Conservation (phyloP, 2,113 vertebrate species). For the Neofelis nebulosa region DNA sequence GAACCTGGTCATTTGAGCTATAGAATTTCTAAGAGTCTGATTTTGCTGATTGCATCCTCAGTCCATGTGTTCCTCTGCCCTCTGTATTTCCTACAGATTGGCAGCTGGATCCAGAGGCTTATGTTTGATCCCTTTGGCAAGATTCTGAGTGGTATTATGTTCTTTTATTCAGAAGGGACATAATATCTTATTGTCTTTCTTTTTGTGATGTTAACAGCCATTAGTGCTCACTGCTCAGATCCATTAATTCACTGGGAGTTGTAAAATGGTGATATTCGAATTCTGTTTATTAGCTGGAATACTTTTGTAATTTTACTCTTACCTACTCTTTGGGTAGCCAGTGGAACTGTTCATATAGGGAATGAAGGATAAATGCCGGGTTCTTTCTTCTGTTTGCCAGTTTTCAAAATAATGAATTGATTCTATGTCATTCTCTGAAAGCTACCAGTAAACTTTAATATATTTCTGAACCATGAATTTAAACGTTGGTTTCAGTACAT, state of each 20-base stretch:
- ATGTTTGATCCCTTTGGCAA: neutral
- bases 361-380: neutral
- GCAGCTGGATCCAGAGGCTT: neutral
- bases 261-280: neutral
- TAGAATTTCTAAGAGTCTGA: neutral
- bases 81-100: neutral
- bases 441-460: neutral
- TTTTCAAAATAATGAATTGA: neutral
- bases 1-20: neutral
- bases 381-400: neutral
- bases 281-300: neutral
- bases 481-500: neutral
- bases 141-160: neutral
- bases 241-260: neutral
- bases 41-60: neutral
- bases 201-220: neutral
- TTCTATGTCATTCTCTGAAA: neutral
- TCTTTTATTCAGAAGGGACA: neutral
- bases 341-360: neutral
- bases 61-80: neutral
- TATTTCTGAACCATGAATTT: neutral
- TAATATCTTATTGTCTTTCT: neutral
- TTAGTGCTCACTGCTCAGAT: neutral
- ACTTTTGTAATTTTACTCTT: neutral
- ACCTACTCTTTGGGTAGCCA: neutral